Evolutionary conservation across 2,888 invertebrate genomes (phyloP).

Genomic region (Boloria selene): DNA sequence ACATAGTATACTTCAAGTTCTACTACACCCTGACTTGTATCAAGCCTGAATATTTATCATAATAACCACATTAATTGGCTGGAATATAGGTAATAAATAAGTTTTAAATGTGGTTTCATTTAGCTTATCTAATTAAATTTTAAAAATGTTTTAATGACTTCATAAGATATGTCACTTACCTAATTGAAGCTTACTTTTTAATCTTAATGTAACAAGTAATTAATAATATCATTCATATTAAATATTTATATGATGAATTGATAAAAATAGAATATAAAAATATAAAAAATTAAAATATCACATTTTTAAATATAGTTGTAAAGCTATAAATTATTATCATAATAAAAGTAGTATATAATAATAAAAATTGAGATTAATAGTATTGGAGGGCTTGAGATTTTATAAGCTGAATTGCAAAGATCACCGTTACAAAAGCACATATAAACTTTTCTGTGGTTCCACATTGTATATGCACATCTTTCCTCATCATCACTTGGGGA

Average conservation of each 20-base stretch:
- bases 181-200: neutral
- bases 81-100: constrained; percentile 27
- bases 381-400: constrained; percentile 45
- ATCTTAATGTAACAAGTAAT: neutral
- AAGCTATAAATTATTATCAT: constrained; percentile 3
- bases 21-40: too few relatives aligned
- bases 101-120: constrained; percentile 4
- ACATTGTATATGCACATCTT: constrained; percentile 92
- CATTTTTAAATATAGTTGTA: constrained; percentile 2
- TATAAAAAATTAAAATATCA: constrained; percentile 8
- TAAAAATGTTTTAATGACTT: constrained; percentile 5
- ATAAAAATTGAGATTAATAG: constrained; percentile 50
- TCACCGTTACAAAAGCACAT: constrained; percentile 97
- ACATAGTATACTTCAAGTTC: too few relatives aligned
- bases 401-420: constrained; percentile 86
- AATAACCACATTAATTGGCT: constrained; percentile 27
- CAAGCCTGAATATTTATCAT: neutral
- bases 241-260: neutral
- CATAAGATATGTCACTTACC: neutral
- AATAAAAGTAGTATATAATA: constrained; percentile 33
- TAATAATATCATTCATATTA: neutral
- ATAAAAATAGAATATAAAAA: neutral
- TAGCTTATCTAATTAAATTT: constrained; percentile 15
- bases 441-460: constrained; percentile 91
- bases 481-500: constrained; percentile 95